Evolutionary conservation across 2,888 invertebrate species (phyloP).

Genomic region (Stenoptilia bipunctidactyla): DNA sequence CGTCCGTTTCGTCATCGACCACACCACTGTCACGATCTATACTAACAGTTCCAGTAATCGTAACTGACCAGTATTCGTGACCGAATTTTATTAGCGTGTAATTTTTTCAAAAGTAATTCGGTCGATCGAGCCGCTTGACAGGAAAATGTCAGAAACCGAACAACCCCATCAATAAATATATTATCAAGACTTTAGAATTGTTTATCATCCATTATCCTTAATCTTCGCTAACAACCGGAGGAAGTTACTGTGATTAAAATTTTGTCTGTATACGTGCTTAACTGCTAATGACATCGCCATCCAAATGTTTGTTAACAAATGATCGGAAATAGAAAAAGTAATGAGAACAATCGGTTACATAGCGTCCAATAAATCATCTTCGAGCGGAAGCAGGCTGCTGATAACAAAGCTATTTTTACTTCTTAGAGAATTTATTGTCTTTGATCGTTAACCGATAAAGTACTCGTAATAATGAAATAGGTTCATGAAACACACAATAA

Average conservation of each 20-base stretch:
- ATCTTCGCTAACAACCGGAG: constrained; percentile 14
- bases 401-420: constrained; percentile 45
- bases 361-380: constrained; percentile 27
- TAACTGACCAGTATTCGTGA: neutral
- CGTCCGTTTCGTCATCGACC: constrained; percentile 26
- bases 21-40: constrained; percentile 9
- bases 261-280: constrained; percentile 26
- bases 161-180: too few species aligned
- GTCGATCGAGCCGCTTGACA: neutral
- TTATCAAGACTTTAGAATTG: neutral
- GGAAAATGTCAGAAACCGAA: neutral
- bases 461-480: too few species aligned
- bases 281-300: constrained; percentile 25
- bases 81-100: neutral
- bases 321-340: constrained; percentile 33
- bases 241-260: constrained; percentile 34
- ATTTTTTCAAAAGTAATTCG: neutral
- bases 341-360: constrained; percentile 28
- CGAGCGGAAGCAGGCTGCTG: constrained; percentile 39
- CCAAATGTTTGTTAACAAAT: constrained; percentile 23
- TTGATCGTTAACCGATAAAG: constrained; percentile 20
- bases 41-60: neutral
- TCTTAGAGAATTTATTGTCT: constrained; percentile 28
- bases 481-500: too few species aligned
- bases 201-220: neutral